Evolutionary conservation across 1,140 invertebrate genomes (phyloP), one percentile per base, ranked within the genome.

Genomic region (Rhagoletis pomonella): DNA sequence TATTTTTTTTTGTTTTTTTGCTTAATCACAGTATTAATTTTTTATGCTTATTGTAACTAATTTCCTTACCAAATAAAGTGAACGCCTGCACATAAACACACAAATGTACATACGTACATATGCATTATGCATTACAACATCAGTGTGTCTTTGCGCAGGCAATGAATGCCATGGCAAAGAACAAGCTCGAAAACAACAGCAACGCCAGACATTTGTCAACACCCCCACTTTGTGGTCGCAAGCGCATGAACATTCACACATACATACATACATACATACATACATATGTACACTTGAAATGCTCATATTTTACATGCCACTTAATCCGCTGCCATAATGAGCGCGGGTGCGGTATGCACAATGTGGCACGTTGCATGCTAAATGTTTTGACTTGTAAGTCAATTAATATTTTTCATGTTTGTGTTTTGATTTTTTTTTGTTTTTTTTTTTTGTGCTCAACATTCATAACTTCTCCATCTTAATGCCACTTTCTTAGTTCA

Each of bases 321-420:
- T 81, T 81, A 81, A 81, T 81, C 73, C 73, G 29, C 17, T 29
- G 64, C 29, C 4, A 39, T 67, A 67, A 67, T 67, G 64, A 67
- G 60, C 64, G 19, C 47, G 73, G 73, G 73, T 81, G 73, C 73
- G 73, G 73, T 58, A 29, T 81, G 14, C 19, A 50, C 47, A 47
- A 42, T 73, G 73, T 81, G 73, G 73, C 73, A 81, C 19, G 73
- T 81, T 81, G 73, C 73, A 81, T 81, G 73, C 55, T 81, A 81
- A 81, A 81, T 81, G 42, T 81, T 81, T 81, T 81, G 73, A 81
- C 73, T 81, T 81, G 73, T 81, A 81, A 81, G 73, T 81, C 73
- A 81, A 81, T 81, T 81, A 81, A 81, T 81, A 81, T 55, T 81
- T 81, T 81, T 55, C 73, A 58, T 81, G 73, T 81, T 55, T 81